Percentiles rank a stretch among this genome's conserved stretches.
phyloP scores from a whole-genome alignment of 2,113 vertebrate genomes.

The Oriolus oriolus region DNA sequence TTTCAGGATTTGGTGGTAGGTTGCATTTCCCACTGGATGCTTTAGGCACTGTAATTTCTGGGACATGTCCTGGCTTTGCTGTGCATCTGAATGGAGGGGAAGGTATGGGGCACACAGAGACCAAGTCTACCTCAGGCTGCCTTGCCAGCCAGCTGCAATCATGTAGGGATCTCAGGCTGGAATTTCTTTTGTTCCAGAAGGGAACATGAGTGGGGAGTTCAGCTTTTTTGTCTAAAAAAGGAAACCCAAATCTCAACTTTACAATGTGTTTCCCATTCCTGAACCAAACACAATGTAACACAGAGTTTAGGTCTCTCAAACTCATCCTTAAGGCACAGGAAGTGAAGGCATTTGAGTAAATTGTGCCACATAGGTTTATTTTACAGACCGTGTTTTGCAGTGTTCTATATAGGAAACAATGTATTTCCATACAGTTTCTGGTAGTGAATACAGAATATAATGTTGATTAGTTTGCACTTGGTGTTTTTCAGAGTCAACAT shows the following conservation, averaged over 20 bases:
- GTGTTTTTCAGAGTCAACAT: not conserved
- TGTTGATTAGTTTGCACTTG: not conserved
- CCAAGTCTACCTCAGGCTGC: not conserved
- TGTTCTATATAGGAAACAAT: not conserved
- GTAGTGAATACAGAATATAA: not conserved
- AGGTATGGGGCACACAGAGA: not conserved
- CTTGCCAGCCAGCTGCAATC: not conserved
- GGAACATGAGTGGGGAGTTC: not conserved
- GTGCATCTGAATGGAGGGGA: not conserved
- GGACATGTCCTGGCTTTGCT: not conserved
- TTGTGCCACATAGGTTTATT: not conserved
- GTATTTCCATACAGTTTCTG: not conserved
- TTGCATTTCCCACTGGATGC: not conserved
- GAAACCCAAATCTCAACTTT: not conserved
- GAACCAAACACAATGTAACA: not conserved
- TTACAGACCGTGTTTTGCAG: not conserved
- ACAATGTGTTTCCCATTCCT: not conserved
- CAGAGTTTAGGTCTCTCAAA: not conserved
- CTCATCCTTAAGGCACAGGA: not conserved
- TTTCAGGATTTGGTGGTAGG: not conserved
- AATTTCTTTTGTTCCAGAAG: not conserved
- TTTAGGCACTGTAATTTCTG: not conserved
- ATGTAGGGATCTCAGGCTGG: not conserved
- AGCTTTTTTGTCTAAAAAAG: not conserved
- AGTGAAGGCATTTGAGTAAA: not conserved